phyloP scores from a whole-genome alignment of 1,140 invertebrate genomes.

The Bombyx mandarina region DNA sequence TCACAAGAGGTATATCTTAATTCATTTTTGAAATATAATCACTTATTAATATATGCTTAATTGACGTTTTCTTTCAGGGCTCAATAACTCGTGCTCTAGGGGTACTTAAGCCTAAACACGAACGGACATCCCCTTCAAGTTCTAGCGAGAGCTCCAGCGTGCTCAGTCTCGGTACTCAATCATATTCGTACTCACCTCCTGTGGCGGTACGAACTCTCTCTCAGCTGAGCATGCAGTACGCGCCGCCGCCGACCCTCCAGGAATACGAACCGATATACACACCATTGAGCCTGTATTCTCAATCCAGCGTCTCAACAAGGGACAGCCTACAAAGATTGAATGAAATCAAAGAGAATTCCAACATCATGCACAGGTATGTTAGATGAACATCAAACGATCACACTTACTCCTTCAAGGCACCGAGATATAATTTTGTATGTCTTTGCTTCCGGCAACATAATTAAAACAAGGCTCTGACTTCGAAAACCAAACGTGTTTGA shows the following conservation, averaged over 20 bases:
- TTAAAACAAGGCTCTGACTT: too few species aligned
- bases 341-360: conserved; percentile 45
- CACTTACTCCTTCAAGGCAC: too few species aligned
- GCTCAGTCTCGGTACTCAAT: conserved; percentile 49
- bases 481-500: too few species aligned
- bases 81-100: conserved; percentile 83
- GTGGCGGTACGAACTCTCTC: conserved; percentile 59
- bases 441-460: too few species aligned
- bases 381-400: too few species aligned
- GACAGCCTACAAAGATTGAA: conserved; percentile 56
- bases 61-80: conserved; percentile 68
- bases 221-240: conserved; percentile 65
- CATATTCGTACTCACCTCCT: conserved; percentile 59
- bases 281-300: conserved; percentile 58
- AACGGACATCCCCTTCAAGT: conserved; percentile 73
- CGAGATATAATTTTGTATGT: too few species aligned
- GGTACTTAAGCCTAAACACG: conserved; percentile 72
- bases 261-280: conserved; percentile 65
- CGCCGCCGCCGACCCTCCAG: conserved; percentile 55
- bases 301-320: conserved; percentile 56
- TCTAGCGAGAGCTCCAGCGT: conserved; percentile 73
- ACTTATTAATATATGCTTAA: too few species aligned
- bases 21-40: not conserved
- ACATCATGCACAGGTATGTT: conserved; percentile 56
- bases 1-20: too few species aligned